These are phyloP conservation scores for Zaprionus nigranus DNA, from an alignment of 1,140 invertebrate species.

Conservation along the genomic window DNA sequence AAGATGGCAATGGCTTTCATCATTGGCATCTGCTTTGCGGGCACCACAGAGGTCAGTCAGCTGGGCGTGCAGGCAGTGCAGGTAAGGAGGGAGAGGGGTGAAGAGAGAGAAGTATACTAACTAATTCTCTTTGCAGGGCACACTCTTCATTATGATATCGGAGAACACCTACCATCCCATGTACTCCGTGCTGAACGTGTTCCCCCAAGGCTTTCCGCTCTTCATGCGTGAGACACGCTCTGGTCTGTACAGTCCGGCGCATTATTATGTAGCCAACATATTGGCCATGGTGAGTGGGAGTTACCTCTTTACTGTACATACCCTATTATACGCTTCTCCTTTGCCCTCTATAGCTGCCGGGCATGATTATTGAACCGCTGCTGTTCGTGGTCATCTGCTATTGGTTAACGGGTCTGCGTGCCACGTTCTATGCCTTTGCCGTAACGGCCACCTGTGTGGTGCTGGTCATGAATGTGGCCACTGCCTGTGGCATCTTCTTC, in stretches of 20 bases:
- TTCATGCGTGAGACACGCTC: slow-evolving; percentile 91
- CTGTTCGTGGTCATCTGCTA: slow-evolving; percentile 92
- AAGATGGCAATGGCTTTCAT: slow-evolving; percentile 93
- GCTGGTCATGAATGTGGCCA: slow-evolving; percentile 92
- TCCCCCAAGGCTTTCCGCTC: slow-evolving; percentile 91
- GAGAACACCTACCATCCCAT: slow-evolving; percentile 95
- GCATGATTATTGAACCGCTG: slow-evolving; percentile 90
- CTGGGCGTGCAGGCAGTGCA: slow-evolving; percentile 91
- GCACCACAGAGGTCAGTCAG: slow-evolving; percentile 88
- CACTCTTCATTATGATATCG: slow-evolving; percentile 92
- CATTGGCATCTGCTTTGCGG: slow-evolving; percentile 91
- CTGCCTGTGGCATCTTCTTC: slow-evolving; percentile 94
- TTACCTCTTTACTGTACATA: not conserved
- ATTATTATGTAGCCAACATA: slow-evolving; percentile 91
- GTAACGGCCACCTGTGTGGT: slow-evolving; percentile 89
- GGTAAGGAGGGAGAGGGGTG: not conserved
- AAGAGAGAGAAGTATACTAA: too few relatives aligned
- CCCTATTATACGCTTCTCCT: not conserved
- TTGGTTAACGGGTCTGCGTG: slow-evolving; percentile 90
- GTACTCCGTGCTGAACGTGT: slow-evolving; percentile 92
- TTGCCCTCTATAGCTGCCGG: slow-evolving; percentile 88
- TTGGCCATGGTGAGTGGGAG: slow-evolving; percentile 89
- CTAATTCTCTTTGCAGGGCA: slow-evolving; percentile 86
- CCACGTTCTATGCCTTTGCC: slow-evolving; percentile 88
- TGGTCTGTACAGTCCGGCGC: slow-evolving; percentile 89